These are phyloP conservation scores for Neocloeon triangulifer DNA, from an alignment of 1,140 invertebrate species.

Conservation along the genomic window DNA sequence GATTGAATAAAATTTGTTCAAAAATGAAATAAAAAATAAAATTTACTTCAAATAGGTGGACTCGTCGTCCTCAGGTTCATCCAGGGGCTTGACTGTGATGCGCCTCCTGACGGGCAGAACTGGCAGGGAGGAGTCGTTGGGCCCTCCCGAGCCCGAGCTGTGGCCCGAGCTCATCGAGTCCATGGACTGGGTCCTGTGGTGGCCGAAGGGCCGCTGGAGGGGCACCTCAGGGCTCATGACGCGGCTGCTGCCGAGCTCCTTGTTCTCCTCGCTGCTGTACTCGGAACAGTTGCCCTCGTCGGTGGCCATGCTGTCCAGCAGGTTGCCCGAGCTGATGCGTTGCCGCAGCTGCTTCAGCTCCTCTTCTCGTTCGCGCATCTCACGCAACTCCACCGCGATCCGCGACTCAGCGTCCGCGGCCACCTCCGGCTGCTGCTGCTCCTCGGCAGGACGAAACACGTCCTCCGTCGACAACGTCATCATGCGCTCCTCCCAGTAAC, in stretches of 20 bases:
- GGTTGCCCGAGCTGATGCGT: conserved; percentile 5
- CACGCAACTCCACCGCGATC: conserved; percentile 22
- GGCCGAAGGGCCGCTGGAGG: not conserved
- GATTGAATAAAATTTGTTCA: conserved; percentile 4
- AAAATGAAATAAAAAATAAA: conserved; percentile 4
- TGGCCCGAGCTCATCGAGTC: conserved; percentile 16
- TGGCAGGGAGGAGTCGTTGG: not conserved
- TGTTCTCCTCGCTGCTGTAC: conserved; percentile 14
- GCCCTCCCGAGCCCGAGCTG: conserved; percentile 11
- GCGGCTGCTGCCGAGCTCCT: conserved; percentile 13
- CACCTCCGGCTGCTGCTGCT: conserved; percentile 17
- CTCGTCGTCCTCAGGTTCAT: conserved; percentile 13
- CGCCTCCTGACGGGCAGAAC: conserved; percentile 7
- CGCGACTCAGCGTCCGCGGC: conserved; percentile 16
- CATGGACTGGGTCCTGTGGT: conserved; percentile 13
- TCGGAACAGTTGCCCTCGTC: conserved; percentile 18
- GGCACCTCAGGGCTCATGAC: conserved; percentile 10
- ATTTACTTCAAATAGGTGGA: conserved; percentile 13
- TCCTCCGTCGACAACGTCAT: conserved; percentile 10
- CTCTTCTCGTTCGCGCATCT: conserved; percentile 21
- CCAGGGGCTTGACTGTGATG: conserved; percentile 15
- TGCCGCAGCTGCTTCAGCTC: conserved; percentile 16
- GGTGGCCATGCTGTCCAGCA: conserved; percentile 13
- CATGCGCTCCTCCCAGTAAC: conserved; percentile 17
- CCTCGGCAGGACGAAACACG: not conserved